phyloP scores from a whole-genome alignment of 2,797 vertebrate genomes.

The Caiman crocodilus region DNA sequence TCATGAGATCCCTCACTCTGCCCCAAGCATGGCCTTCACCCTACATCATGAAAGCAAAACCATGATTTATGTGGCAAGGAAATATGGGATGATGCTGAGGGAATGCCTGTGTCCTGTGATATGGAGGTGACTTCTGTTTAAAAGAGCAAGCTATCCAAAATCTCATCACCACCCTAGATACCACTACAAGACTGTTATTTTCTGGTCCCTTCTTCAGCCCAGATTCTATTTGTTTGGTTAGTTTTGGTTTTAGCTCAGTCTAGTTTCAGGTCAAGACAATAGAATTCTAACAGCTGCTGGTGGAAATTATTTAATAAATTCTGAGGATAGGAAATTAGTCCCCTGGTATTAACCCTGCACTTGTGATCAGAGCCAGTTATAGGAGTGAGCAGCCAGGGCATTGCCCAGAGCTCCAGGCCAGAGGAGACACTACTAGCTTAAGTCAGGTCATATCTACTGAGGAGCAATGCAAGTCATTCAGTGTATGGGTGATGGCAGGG shows the following conservation, averaged over 20 bases:
- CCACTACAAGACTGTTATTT: not conserved
- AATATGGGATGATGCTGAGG: not conserved
- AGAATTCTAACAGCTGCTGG: not conserved
- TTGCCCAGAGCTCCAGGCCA: too few relatives aligned
- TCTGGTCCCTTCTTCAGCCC: too few relatives aligned
- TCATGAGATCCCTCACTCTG: conserved; percentile 86
- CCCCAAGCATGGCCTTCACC: conserved; percentile 85
- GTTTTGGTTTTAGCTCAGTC: not conserved
- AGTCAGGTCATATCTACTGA: too few relatives aligned
- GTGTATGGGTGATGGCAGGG: too few relatives aligned
- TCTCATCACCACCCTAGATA: not conserved
- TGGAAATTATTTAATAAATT: not conserved
- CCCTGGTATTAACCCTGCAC: not conserved
- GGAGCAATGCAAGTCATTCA: too few relatives aligned
- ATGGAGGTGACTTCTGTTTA: not conserved
- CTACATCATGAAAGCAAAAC: conserved; percentile 72
- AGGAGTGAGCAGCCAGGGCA: too few relatives aligned
- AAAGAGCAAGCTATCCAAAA: not conserved
- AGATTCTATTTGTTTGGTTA: not conserved
- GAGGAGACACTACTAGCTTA: too few relatives aligned
- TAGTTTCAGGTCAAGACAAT: not conserved
- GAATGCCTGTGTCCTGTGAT: not conserved
- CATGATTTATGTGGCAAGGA: conserved; percentile 2
- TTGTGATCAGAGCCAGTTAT: not conserved
- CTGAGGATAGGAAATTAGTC: not conserved